Conservation (phyloP, 2,113 vertebrate genomes). For the Daboia siamensis region DNA sequence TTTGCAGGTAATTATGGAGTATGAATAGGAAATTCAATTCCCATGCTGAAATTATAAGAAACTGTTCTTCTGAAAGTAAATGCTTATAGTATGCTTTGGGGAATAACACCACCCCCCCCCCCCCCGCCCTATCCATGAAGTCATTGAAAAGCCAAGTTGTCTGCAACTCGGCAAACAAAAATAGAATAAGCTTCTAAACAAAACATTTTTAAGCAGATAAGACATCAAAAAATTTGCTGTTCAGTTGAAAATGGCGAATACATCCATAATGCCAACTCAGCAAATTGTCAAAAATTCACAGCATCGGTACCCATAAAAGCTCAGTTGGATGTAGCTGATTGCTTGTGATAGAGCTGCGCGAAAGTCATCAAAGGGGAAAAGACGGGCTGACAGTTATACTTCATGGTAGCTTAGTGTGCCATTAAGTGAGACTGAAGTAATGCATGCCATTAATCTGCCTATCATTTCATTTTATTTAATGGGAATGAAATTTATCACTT, state of each 20-base stretch:
- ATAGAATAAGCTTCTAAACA: conserved; percentile 26
- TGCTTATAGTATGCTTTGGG: background rate
- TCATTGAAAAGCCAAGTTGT: background rate
- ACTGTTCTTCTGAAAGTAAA: background rate
- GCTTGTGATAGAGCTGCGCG: conserved; percentile 16
- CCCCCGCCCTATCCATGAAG: background rate
- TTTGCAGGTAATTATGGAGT: background rate
- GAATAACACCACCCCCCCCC: background rate
- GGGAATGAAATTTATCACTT: conserved; percentile 20
- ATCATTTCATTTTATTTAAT: conserved; percentile 22
- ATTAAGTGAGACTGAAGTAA: conserved; percentile 30
- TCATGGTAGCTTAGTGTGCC: background rate
- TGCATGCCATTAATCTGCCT: background rate
- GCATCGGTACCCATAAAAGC: conserved; percentile 8
- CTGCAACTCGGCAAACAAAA: background rate
- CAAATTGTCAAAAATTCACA: conserved; percentile 16
- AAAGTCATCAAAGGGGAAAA: conserved; percentile 29
- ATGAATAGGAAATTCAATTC: background rate
- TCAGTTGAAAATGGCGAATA: conserved; percentile 31
- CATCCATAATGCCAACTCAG: conserved; percentile 9
- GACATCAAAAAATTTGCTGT: conserved; percentile 1
- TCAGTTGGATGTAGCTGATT: conserved; percentile 17
- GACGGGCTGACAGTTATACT: conserved; percentile 12
- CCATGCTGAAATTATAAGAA: background rate
- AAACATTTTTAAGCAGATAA: background rate